Conservation (phyloP, 2,797 vertebrate genomes). For the Onychomys leucogaster region DNA sequence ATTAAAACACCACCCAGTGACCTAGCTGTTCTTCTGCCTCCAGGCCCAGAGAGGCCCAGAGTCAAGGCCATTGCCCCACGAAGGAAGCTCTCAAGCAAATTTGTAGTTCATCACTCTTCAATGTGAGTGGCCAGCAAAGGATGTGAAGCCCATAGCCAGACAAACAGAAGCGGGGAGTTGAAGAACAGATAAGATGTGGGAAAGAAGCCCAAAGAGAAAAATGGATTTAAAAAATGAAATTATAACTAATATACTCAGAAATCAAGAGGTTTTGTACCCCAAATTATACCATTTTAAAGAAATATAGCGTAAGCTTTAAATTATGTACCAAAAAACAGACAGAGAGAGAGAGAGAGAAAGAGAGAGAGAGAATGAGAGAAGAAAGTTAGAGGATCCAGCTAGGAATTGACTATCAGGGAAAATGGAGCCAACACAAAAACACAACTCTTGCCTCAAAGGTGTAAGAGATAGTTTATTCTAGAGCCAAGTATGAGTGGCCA, state of each 20-base stretch:
- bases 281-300: not conserved
- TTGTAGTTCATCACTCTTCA: not conserved
- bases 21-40: not conserved
- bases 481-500: not conserved
- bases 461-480: not conserved
- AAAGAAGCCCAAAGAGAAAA: not conserved
- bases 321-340: not conserved
- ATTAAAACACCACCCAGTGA: not conserved
- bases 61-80: not conserved
- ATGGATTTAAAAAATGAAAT: not conserved
- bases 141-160: not conserved
- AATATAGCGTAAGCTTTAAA: not conserved
- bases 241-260: not conserved
- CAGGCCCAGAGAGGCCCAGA: not conserved
- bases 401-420: not conserved
- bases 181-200: not conserved
- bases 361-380: not conserved
- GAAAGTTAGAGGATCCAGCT: not conserved
- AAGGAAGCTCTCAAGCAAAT: not conserved
- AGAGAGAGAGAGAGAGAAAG: not conserved
- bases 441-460: not conserved
- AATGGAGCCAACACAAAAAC: not conserved
- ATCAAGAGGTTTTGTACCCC: not conserved
- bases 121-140: not conserved
- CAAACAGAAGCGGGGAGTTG: not conserved